Percentiles rank a stretch among this genome's conserved stretches.
Evolutionary conservation across 2,797 vertebrate genomes (phyloP).

Genomic region (Myoxocephalus aenaeus): DNA sequence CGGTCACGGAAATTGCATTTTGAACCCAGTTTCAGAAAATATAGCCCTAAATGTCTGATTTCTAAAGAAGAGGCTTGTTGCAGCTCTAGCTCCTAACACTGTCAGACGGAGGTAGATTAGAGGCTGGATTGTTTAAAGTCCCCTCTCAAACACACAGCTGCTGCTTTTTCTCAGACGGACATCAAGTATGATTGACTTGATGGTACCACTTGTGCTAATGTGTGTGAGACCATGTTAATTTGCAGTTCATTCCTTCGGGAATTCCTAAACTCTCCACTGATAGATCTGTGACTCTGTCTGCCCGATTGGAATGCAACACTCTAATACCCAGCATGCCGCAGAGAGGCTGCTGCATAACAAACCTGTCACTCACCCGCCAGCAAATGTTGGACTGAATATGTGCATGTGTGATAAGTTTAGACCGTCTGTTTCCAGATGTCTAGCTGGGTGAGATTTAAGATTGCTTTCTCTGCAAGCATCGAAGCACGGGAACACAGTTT

Average conservation of each 20-base stretch:
- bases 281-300: slow-evolving; percentile 71
- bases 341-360: slow-evolving; percentile 65
- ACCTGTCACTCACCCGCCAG: slow-evolving; percentile 66
- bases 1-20: not conserved
- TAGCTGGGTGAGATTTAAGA: slow-evolving; percentile 5
- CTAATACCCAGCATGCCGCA: slow-evolving; percentile 54
- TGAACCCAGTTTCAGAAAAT: not conserved
- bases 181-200: slow-evolving; percentile 63
- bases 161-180: slow-evolving; percentile 44
- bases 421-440: slow-evolving; percentile 27
- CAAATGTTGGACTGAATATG: slow-evolving; percentile 12
- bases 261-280: slow-evolving; percentile 62
- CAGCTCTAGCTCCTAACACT: slow-evolving; percentile 2
- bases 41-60: slow-evolving; percentile 10
- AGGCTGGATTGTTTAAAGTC: slow-evolving; percentile 47
- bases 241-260: slow-evolving; percentile 59
- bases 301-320: slow-evolving; percentile 62
- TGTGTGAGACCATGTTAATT: slow-evolving; percentile 73
- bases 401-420: slow-evolving; percentile 24
- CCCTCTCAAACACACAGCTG: slow-evolving; percentile 53
- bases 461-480: not conserved
- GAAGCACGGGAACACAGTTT: not conserved
- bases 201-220: slow-evolving; percentile 68
- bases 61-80: slow-evolving; percentile 14
- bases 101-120: slow-evolving; percentile 46